Evolutionary conservation across 1,140 invertebrate genomes (phyloP).

Genomic region (Babylonia areolata): DNA sequence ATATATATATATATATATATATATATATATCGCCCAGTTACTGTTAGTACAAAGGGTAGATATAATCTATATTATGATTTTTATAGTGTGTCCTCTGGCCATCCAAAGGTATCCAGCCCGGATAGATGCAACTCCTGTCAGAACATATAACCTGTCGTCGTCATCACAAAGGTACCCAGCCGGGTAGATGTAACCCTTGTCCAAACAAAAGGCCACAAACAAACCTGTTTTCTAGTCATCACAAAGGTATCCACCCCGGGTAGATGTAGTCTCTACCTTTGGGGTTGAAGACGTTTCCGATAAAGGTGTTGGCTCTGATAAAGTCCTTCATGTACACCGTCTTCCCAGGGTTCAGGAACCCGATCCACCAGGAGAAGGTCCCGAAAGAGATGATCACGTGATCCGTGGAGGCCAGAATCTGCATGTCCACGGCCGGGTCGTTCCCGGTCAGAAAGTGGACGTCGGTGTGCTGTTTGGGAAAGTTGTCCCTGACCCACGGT

Average conservation of each 20-base stretch:
- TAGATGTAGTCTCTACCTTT: conserved; percentile 34
- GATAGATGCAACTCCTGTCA: conserved; percentile 34
- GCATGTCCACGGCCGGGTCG: conserved; percentile 62
- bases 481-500: conserved; percentile 46
- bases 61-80: no score
- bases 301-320: conserved; percentile 28
- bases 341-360: conserved; percentile 57
- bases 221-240: no score
- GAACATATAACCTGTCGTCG: no score
- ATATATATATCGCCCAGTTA: no score
- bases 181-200: no score
- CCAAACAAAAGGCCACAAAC: no score
- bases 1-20: no score
- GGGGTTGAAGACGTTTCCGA: conserved; percentile 12
- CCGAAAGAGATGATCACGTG: conserved; percentile 62
- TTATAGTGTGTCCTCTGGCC: no score
- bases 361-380: conserved; percentile 64
- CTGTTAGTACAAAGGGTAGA: no score
- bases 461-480: conserved; percentile 7
- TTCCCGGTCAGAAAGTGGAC: conserved; percentile 39
- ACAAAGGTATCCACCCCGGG: not conserved
- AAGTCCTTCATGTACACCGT: conserved; percentile 57
- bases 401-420: conserved; percentile 49
- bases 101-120: conserved; percentile 38
- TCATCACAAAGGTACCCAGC: not conserved